Percentiles rank a stretch among this genome's conserved stretches.
Evolutionary conservation across 1,140 invertebrate species (phyloP).

Genomic region (Bombus confusus): DNA sequence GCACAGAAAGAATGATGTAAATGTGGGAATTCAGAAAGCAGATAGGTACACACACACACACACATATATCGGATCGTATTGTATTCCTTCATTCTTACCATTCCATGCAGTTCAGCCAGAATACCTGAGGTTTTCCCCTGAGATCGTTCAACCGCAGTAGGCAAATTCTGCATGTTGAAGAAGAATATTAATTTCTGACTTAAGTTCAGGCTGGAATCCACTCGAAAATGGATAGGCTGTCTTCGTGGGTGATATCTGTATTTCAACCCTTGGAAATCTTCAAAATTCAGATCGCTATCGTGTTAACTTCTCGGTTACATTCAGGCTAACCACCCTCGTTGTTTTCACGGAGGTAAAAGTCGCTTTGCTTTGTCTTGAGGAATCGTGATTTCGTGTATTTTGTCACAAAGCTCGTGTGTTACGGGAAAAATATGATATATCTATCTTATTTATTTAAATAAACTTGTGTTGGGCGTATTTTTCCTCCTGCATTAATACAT

Average conservation of each 20-base stretch:
- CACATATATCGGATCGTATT: neutral
- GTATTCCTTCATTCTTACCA: constrained; percentile 46
- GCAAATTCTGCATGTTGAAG: constrained; percentile 69
- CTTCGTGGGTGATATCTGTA: constrained; percentile 74
- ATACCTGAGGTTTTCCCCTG: constrained; percentile 40
- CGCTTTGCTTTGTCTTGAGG: neutral
- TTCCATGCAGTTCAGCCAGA: constrained; percentile 13
- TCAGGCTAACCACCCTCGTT: constrained; percentile 58
- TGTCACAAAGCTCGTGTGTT: constrained; percentile 11
- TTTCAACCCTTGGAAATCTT: constrained; percentile 67
- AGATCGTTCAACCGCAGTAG: constrained; percentile 25
- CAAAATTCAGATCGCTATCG: constrained; percentile 68
- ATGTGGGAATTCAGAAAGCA: constrained; percentile 12
- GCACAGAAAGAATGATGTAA: constrained; percentile 9
- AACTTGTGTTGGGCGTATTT: no score
- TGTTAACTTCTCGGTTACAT: constrained; percentile 71
- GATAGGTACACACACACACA: neutral
- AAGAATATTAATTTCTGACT: constrained; percentile 71
- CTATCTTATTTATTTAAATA: no score
- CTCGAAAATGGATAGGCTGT: constrained; percentile 57
- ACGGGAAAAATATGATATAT: no score
- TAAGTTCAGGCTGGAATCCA: constrained; percentile 30
- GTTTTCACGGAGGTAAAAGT: constrained; percentile 23
- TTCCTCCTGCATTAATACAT: no score
- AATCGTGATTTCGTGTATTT: constrained; percentile 21